These are phyloP conservation scores for Morone chrysops DNA, from an alignment of 2,113 vertebrate species.

Conservation along the genomic window DNA sequence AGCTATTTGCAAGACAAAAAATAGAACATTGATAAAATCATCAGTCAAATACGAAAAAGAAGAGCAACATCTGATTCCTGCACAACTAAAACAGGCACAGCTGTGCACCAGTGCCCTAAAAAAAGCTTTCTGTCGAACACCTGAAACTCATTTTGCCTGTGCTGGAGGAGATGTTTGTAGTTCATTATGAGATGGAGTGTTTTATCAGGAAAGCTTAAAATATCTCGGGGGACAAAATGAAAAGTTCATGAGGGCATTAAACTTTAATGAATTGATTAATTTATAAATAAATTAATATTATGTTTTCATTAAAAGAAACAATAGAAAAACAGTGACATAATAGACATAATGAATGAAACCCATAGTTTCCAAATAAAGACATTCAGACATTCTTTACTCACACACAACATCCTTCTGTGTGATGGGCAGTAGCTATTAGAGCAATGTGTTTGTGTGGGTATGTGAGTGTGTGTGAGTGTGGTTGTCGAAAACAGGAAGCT, in stretches of 20 bases:
- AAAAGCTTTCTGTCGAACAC: conserved; percentile 35
- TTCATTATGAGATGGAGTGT: conserved; percentile 1
- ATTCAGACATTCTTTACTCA: not conserved
- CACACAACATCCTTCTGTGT: not conserved
- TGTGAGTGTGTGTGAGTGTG: not conserved
- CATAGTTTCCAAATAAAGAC: not conserved
- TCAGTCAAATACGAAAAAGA: conserved; percentile 17
- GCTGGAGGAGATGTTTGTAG: conserved; percentile 12
- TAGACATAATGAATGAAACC: not conserved
- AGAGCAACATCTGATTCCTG: conserved; percentile 19
- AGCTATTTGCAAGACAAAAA: not conserved
- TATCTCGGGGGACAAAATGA: not conserved
- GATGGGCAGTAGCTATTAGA: not conserved
- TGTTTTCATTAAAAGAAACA: not conserved
- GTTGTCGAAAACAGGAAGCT: not conserved
- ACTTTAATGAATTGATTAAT: not conserved
- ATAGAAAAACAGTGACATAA: not conserved
- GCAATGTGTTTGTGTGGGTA: not conserved
- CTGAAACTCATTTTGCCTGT: conserved; percentile 36
- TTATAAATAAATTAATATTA: not conserved
- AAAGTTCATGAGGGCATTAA: not conserved
- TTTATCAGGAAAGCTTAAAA: conserved; percentile 12
- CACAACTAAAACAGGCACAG: conserved; percentile 34
- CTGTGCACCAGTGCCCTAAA: conserved; percentile 27
- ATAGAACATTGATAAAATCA: not conserved